Base-by-base conservation (phyloP, 1,140 invertebrate genomes). In the Drosophila auraria region DNA sequence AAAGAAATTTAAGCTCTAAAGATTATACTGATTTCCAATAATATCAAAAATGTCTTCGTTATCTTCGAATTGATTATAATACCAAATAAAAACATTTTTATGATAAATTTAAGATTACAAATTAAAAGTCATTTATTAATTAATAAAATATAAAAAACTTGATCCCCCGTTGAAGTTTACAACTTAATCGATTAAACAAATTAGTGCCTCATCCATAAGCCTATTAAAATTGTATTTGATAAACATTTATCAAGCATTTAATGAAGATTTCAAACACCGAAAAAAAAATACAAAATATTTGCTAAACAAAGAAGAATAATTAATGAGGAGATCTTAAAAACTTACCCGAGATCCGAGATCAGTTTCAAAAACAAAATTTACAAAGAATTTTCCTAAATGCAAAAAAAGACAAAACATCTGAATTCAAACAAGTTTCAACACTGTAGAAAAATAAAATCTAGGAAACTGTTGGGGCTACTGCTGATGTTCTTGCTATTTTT, bases 391-490 rank as follows among this genome's bases (percentile, higher is more conserved):
- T 33, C 56, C 44, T 40, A 36, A 73, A 87, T 82, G 80, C 76
- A 87, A 87, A 87, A 87, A 62, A 23, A 12, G n/a, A 51, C 44
- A 27, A 27, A 36, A 40, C 56, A 54, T 47, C 30, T 30, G 33
- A 57, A 76, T 42, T 23, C 59, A 79, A 86, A 87, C 83, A 68
- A 77, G 80, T 87, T 87, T 60, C 44, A 56, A 49, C 64, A 74
- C 42, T 54, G 60, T 73, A 51, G 45, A 71, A 73, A 72, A 60
- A 72, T 49, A 45, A 76, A 57, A 50, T 76, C 61, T 53, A 58
- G 47, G 62, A 66, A 66, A 45, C 64, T 50, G 40, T 78, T 68
- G 62, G 50, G 68, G 50, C 50, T 69, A 36, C 63, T 71, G 27
- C 44, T 45, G 20, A 56, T 57, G 51, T 57, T 66, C 36, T 64